Base-by-base conservation (phyloP, 2,113 vertebrate species). In the Mus pahari region DNA sequence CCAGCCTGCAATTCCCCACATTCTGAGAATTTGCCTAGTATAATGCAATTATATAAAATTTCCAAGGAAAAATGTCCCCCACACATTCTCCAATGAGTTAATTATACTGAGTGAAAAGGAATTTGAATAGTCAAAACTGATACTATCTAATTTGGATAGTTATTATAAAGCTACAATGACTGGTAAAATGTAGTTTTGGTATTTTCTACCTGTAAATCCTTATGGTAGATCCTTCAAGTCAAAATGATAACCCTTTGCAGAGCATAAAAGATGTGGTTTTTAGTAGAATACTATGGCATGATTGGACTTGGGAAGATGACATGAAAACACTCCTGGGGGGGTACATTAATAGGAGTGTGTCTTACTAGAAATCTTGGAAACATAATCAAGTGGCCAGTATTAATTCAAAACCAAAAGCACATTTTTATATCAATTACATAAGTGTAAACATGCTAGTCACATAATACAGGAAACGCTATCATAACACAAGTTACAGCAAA, bases 11-110 rank as follows among this genome's bases (percentile, higher is more conserved):
- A n/a, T n/a, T n/a, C n/a, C n/a, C n/a, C n/a, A n/a, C n/a, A n/a
- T n/a, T n/a, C n/a, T 13, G 33, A 48, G 73, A 79, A 73, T 13
- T 95, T 55, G 22, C 48, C 73, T 71, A 31, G 50, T 62, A 12
- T 13, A 79, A 79, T 50, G 42, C 3, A 62, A 79, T 79, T 94
- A 48, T 53, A 66, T 62, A 91, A 79, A 94, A 95, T 24, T 71
- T 64, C 5, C 36, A 48, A 39, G 50, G 42, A 28, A 28, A 50
- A 48, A 28, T 45, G 5, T 45, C 78, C 79, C 16, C 87, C 42
- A 87, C 50, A 79, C 36, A 79, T 62, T 22, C 22, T 62, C 1
- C 60, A 62, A 62, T 60, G 60, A 19, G 22, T 62, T 62, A 62
- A 62, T 62, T 26, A 87, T 36, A 73, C 16, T 81, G 24, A 50